Evolutionary conservation across 2,888 invertebrate genomes (phyloP), one percentile per base, ranked within the genome.

Genomic region (Monopis laevigella): DNA sequence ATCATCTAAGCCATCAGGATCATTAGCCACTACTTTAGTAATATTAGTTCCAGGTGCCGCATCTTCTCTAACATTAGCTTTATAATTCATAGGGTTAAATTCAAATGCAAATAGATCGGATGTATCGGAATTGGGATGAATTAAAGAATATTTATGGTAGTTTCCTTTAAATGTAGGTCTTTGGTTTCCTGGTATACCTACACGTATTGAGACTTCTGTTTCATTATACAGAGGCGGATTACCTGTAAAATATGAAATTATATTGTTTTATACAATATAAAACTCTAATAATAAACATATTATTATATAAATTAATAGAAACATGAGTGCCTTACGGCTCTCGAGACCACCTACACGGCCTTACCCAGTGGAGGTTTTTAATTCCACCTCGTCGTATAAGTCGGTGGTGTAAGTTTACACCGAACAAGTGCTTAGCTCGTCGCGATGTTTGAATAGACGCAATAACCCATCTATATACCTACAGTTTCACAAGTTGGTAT

Each of bases 121-220:
- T 4, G 62, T 60, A 28, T 74, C 66, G 13, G 63, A 56, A 27
- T 53, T 63, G 21, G 60, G 54, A 46, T 72, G 65, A 4, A 64
- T 63, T 6, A 67, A 52, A 1, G 68, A 67, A 19, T 78, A 75
- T 14, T 82, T 80, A 40, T 87, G 87, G 50, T 86, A 88, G 52
- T 88, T 88, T 1, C 89, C 89, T 50, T 87, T 86, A 53, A 89
- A 90, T n/a, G 88, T 85, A 0, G 90, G 92, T n/a, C 89, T 75
- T 52, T 90, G 89, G 53, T 91, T 90, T 1, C 90, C 90, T 1
- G 90, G 88, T 2, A 90, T 89, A 0, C 91, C 91, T 0, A 92
- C 90, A n/a, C 89, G 81, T 11, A 92, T 82, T 7, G 84, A 78
- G 0, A 90, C 82, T 24, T 84, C 78, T 0, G 88, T 86, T 46